phyloP scores from a whole-genome alignment of 2,888 invertebrate genomes.

The Caenorhabditis doughertyi region DNA sequence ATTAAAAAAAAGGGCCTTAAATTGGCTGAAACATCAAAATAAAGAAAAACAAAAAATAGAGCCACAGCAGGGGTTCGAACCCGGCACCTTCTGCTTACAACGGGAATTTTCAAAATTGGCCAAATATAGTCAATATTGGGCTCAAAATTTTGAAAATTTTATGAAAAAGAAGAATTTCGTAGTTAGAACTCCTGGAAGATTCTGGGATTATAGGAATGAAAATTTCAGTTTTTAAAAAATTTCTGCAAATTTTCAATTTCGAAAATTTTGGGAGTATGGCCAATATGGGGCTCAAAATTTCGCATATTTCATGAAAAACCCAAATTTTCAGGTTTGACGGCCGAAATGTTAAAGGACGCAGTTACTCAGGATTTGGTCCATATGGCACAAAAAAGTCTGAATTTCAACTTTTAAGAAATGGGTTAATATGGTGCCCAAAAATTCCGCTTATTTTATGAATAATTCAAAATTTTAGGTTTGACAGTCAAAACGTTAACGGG shows the following conservation, averaged over 20 bases:
- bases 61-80: background rate
- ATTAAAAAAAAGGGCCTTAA: background rate
- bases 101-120: background rate
- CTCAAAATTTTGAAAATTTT: background rate
- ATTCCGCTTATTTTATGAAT: background rate
- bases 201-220: background rate
- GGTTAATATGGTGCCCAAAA: too few relatives aligned
- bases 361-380: too few relatives aligned
- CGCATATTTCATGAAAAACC: background rate
- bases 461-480: background rate
- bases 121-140: background rate
- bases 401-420: too few relatives aligned
- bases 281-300: constrained; percentile 2
- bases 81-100: too few relatives aligned
- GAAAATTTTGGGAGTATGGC: background rate
- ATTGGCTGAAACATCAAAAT: too few relatives aligned
- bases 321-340: background rate
- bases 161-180: background rate
- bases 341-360: too few relatives aligned
- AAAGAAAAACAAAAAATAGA: background rate
- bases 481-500: too few relatives aligned
- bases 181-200: background rate
- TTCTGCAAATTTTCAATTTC: background rate
- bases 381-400: too few relatives aligned
- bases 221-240: background rate